Conservation (phyloP, 2,113 vertebrate species). For the Gallinago jamesoni region DNA sequence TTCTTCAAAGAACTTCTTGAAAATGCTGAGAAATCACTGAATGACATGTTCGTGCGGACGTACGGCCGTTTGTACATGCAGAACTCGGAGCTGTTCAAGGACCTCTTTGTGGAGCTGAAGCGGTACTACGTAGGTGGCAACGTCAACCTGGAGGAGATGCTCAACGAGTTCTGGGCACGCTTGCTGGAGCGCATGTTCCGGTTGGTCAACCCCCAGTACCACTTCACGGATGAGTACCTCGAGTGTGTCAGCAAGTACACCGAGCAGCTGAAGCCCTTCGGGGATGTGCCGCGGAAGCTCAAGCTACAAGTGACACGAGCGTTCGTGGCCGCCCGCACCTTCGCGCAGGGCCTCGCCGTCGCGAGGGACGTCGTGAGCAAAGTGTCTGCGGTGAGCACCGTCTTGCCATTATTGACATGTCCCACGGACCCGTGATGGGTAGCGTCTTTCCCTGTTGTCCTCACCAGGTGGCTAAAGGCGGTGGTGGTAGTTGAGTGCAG, state of each 20-base stretch:
- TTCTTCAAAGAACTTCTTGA: constrained; percentile 95
- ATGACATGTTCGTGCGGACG: constrained; percentile 94
- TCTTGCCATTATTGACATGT: background rate
- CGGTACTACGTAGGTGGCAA: constrained; percentile 86
- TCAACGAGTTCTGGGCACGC: constrained; percentile 94
- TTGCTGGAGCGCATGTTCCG: constrained; percentile 96
- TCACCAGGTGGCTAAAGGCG: fast-evolving
- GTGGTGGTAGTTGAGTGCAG: background rate
- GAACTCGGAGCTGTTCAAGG: constrained; percentile 94
- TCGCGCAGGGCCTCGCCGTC: constrained; percentile 86
- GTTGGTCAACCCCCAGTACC: constrained; percentile 94
- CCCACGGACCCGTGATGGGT: fast-evolving
- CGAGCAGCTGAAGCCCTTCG: constrained; percentile 94
- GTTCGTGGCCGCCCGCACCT: constrained; percentile 91
- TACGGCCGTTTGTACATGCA: constrained; percentile 94
- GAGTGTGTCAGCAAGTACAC: constrained; percentile 95
- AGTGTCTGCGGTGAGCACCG: constrained; percentile 84
- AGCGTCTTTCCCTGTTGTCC: background rate
- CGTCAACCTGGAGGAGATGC: constrained; percentile 92
- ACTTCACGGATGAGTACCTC: constrained; percentile 91
- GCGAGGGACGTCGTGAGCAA: constrained; percentile 88
- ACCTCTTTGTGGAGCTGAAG: constrained; percentile 88
- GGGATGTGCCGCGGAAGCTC: constrained; percentile 93
- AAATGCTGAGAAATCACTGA: constrained; percentile 89
- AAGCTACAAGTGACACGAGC: constrained; percentile 90